These are phyloP conservation scores for Epicampocera succincta DNA, from an alignment of 2,888 invertebrate genomes.

Conservation along the genomic window DNA sequence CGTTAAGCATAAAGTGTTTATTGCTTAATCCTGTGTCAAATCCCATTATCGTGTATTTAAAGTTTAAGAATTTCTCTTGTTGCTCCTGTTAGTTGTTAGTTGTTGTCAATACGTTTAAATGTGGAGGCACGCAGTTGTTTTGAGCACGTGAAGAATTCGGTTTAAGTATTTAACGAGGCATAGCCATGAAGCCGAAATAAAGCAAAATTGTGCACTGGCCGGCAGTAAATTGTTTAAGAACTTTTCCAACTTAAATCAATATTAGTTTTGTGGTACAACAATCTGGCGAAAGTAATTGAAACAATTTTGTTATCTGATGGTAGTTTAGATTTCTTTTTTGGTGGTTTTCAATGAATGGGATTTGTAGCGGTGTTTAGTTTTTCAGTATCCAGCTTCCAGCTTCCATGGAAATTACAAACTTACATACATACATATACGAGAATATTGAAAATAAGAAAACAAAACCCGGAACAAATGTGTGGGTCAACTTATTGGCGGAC, in stretches of 20 bases:
- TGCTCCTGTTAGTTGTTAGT: constrained; percentile 10
- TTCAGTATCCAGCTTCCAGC: too few species aligned
- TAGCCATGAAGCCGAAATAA: constrained; percentile 12
- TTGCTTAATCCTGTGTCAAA: constrained; percentile 61
- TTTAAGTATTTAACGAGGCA: constrained; percentile 1
- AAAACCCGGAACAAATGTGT: too few species aligned
- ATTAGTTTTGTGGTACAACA: not conserved
- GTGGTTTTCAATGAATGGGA: too few species aligned
- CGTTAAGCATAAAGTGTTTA: constrained; percentile 61
- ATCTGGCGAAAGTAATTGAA: not conserved
- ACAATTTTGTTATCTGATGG: not conserved
- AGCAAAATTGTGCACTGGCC: constrained; percentile 3
- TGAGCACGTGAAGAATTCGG: not conserved
- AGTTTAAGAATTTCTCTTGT: constrained; percentile 46
- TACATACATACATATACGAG: too few species aligned
- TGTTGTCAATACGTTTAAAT: constrained; percentile 25
- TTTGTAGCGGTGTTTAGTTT: not conserved
- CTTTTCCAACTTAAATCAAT: constrained; percentile 16
- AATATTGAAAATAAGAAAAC: too few species aligned
- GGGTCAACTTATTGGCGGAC: too few species aligned
- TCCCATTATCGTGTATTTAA: constrained; percentile 49
- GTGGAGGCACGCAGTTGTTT: not conserved
- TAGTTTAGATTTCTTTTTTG: not conserved
- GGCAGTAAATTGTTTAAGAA: constrained; percentile 4
- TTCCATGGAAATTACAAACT: not conserved